Base-by-base conservation (phyloP, 2,888 invertebrate genomes). In the Lottia gigantea region DNA sequence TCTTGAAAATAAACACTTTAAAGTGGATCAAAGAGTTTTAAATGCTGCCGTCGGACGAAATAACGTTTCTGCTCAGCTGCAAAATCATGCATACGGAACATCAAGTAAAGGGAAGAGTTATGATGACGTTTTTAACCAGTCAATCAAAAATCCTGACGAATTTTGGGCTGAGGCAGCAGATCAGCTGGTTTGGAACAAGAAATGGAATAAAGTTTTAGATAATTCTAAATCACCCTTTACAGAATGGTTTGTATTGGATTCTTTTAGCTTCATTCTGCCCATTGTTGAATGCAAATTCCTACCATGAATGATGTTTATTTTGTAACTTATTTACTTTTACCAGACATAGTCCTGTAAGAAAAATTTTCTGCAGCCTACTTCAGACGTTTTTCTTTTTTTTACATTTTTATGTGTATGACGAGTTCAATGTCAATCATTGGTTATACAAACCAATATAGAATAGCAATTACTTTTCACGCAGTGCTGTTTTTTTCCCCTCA, bases 121-220 rank as follows among this genome's bases (percentile, higher is more conserved):
- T 64, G 81, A 84, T 31, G 72, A 78, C 8, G 78, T 75, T 40
- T 85, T 83, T 72, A 46, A 66, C n/a, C 72, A 75, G 45, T 79
- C 87, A 2, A 74, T 85, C 11, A 74, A 84, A 6, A 73, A 79
- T 16, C 95, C 96, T 0, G 94, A 94, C 76, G 92, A 92, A 61
- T 97, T 96, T 89, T 97, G 96, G 96, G 92, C 92, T 0, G 93
- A 95, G 82, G 91, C 94, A n/a, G 95, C 92, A 0, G 85, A 91
- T 6, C 90, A 91, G 71, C 89, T 96, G 16, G 92, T 92, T 66
- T 97, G 97, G 97, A 92, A 92, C 64, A 94, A 93, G 78, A 93
- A 94, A 0, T 97, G 95, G 95, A 91, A 93, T 61, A 92, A 91
- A 84, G 95, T 97, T 0, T 84, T 97, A 76, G 96, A 97, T 84